phyloP scores from a whole-genome alignment of 2,113 vertebrate genomes.

The Numida meleagris region DNA sequence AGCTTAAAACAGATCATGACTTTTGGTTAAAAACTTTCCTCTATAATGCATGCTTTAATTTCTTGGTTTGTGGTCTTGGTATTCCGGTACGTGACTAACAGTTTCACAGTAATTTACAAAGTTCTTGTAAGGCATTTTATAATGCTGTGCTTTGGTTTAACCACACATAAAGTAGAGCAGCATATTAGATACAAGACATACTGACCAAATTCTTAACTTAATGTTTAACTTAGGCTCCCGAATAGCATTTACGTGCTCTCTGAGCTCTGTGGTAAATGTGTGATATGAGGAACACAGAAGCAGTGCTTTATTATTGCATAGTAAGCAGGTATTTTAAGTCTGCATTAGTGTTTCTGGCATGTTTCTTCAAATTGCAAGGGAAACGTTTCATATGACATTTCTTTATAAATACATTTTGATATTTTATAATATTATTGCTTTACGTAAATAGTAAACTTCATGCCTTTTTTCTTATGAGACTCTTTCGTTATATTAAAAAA shows the following conservation, averaged over 20 bases:
- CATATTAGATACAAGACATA: neutral
- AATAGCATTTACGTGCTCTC: neutral
- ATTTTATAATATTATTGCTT: neutral
- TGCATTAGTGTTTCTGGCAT: neutral
- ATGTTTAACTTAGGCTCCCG: neutral
- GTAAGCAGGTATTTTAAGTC: neutral
- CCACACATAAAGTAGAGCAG: neutral
- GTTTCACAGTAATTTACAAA: neutral
- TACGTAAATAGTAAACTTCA: neutral
- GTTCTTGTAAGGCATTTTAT: neutral
- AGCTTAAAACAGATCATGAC: neutral
- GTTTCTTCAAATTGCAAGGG: neutral
- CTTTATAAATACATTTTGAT: neutral
- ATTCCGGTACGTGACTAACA: neutral
- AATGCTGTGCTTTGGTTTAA: neutral
- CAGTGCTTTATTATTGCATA: neutral
- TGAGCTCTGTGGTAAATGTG: neutral
- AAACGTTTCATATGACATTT: neutral
- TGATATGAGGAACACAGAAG: rapidly evolving
- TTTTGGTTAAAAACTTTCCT: neutral
- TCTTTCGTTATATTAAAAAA: neutral
- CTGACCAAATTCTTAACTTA: neutral
- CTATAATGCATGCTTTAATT: neutral
- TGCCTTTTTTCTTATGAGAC: neutral
- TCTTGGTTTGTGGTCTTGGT: neutral